These are phyloP conservation scores for Heliconius sara DNA, from an alignment of 2,888 invertebrate genomes.

Conservation along the genomic window DNA sequence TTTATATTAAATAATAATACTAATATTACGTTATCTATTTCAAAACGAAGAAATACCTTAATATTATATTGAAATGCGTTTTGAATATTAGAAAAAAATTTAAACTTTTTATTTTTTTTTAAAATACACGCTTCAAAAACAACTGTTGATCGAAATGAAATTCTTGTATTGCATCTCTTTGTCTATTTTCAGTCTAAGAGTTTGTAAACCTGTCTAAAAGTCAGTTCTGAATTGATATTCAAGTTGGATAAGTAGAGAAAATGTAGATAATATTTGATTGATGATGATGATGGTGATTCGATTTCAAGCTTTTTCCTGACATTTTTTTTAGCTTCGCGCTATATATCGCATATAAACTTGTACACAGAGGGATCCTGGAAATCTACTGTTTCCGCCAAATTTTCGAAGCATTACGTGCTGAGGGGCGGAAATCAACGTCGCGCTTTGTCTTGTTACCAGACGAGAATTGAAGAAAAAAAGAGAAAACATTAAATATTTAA, in stretches of 20 bases:
- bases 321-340: too few relatives aligned
- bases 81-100: background rate
- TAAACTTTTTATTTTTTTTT: background rate
- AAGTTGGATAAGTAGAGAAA: background rate
- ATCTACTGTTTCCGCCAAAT: too few relatives aligned
- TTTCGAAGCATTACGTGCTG: too few relatives aligned
- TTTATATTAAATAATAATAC: too few relatives aligned
- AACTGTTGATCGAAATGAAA: slow-evolving; percentile 7
- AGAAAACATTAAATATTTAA: too few relatives aligned
- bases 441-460: too few relatives aligned
- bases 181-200: background rate
- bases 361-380: too few relatives aligned
- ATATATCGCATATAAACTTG: too few relatives aligned
- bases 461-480: too few relatives aligned
- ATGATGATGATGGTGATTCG: too few relatives aligned
- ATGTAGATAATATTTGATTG: background rate
- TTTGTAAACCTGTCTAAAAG: slow-evolving; percentile 9
- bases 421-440: too few relatives aligned
- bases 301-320: too few relatives aligned
- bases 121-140: background rate
- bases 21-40: background rate
- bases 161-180: slow-evolving; percentile 3
- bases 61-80: background rate
- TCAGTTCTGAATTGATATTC: slow-evolving; percentile 4
- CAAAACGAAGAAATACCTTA: background rate